Conservation (phyloP, 2,797 vertebrate genomes). For the Parauchenoglanis punctatus region DNA sequence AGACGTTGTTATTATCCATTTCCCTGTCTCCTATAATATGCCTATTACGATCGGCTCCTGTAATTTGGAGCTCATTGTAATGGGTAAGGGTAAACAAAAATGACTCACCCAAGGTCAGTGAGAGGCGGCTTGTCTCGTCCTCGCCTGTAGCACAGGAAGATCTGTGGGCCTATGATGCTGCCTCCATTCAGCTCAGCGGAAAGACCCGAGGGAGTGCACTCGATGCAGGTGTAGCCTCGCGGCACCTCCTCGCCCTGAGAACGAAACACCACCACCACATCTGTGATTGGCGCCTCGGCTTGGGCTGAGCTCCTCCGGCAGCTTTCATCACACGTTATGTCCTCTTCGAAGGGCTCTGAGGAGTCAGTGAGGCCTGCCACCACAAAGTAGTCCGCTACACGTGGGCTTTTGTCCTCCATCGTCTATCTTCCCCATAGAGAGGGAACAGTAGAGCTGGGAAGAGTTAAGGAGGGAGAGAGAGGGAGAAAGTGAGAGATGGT, state of each 20-base stretch:
- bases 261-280: slow-evolving; percentile 91
- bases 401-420: slow-evolving; percentile 98
- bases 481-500: slow-evolving; percentile 25
- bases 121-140: slow-evolving; percentile 96
- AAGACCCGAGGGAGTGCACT: slow-evolving; percentile 89
- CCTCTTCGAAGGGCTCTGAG: slow-evolving; percentile 93
- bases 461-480: slow-evolving; percentile 56
- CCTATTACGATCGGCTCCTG: slow-evolving; percentile 24
- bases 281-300: slow-evolving; percentile 94
- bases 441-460: slow-evolving; percentile 63
- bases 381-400: slow-evolving; percentile 98
- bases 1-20: slow-evolving; percentile 36
- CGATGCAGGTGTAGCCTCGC: slow-evolving; percentile 88
- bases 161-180: slow-evolving; percentile 92
- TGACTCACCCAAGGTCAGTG: slow-evolving; percentile 93
- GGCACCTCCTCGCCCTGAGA: slow-evolving; percentile 96
- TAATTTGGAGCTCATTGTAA: slow-evolving; percentile 11
- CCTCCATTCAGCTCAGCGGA: slow-evolving; percentile 96
- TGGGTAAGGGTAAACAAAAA: slow-evolving; percentile 15
- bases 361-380: slow-evolving; percentile 92
- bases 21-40: slow-evolving; percentile 23
- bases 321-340: slow-evolving; percentile 90
- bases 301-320: slow-evolving; percentile 83
- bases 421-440: slow-evolving; percentile 87
- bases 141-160: slow-evolving; percentile 94